Evolutionary conservation across 53 echinoderm and acorn worm species (phyloP), one percentile per base, ranked within the genome.

Genomic region (Crossaster papposus): DNA sequence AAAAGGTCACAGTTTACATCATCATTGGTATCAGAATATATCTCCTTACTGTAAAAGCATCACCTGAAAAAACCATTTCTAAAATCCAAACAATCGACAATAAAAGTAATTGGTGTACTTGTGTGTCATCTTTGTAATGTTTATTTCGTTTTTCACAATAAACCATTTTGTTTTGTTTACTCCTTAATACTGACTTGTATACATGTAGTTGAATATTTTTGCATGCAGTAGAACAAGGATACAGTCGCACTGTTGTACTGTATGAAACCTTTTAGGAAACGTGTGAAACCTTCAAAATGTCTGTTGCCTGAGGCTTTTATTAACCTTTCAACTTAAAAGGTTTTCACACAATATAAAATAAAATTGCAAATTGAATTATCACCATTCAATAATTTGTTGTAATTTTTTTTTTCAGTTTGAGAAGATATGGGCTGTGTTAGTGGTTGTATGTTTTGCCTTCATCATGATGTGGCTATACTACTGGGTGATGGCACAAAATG

Each of bases 401-500:
- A 54, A 28, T 5, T 64, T 20, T 26, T 74, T 81, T 51, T 78
- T 89, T 36, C 91, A 98, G 98, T 82, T 90, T 33, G 98, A 98
- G 81, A 96, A 91, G 82, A 54, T 90, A 33, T 96, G 90, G 90
- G 83, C 94, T 14, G 78, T 93, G 0, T 83, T 98, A 5, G 72
- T 92, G 8, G 79, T 93, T 51, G 51, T 94, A 30, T 91, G 92
- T 11, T 96, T 98, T 74, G 62, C 93, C 70, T 98, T 91, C 89
- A 91, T 94, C 81, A 79, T 89, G 7, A 65, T 90, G 68, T 96
- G 91, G 93, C 80, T 98, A n/a, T 98, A 98, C 70, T 98, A 93
- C 88, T 98, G 98, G 98, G 88, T 98, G 2, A 94, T 98, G 83
- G 96, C 94, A 62, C 88, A 93, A 88, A 98, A 98, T 90, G 96